Conservation (phyloP, 2,888 invertebrate genomes). For the Drosophila aldrichi region DNA sequence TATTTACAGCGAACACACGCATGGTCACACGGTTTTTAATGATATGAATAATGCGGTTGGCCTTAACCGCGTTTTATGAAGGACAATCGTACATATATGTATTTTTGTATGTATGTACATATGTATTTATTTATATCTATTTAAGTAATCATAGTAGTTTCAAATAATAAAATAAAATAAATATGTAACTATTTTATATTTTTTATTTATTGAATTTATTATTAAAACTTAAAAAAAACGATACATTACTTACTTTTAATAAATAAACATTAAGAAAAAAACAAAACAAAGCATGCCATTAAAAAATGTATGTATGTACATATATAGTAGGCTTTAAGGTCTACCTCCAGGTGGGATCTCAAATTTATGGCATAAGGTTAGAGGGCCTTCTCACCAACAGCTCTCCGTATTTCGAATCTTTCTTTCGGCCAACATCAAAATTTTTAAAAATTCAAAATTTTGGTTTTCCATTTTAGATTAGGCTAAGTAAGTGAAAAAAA, state of each 20-base stretch:
- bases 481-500: slow-evolving; percentile 40
- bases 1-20: not conserved
- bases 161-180: too few relatives aligned
- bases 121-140: not conserved
- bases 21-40: slow-evolving; percentile 1
- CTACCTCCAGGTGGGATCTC: not conserved
- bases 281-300: slow-evolving; percentile 8
- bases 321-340: slow-evolving; percentile 41
- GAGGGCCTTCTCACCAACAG: slow-evolving; percentile 43
- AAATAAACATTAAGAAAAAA: too few relatives aligned
- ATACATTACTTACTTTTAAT: too few relatives aligned
- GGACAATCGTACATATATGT: too few relatives aligned
- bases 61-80: not conserved
- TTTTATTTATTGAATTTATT: too few relatives aligned
- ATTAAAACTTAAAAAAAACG: too few relatives aligned
- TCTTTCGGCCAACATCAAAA: slow-evolving; percentile 66
- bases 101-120: not conserved
- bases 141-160: too few relatives aligned
- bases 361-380: not conserved
- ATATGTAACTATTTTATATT: too few relatives aligned
- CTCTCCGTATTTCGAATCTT: slow-evolving; percentile 65
- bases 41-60: not conserved
- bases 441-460: slow-evolving; percentile 21
- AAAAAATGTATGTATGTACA: not conserved
- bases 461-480: slow-evolving; percentile 21